Percentiles rank a stretch among this genome's conserved stretches.
phyloP scores from a whole-genome alignment of 2,888 invertebrate species.

The Cyaniris semiargus region DNA sequence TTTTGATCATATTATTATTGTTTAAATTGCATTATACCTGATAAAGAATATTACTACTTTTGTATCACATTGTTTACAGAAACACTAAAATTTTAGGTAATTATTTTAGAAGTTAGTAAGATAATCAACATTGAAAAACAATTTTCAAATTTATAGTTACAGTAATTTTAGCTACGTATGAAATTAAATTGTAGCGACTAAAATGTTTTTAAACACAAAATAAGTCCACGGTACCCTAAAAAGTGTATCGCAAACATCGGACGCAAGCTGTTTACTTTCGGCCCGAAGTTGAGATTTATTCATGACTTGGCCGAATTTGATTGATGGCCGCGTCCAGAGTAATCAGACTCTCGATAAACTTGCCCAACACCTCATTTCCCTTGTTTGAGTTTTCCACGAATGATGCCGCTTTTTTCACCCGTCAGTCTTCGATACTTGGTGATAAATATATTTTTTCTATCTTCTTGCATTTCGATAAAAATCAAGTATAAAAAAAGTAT shows the following conservation, averaged over 20 bases:
- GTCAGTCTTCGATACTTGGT: constrained; percentile 32
- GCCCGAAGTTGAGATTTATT: constrained; percentile 64
- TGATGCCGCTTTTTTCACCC: constrained; percentile 60
- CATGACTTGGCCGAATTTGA: constrained; percentile 75
- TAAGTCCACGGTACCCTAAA: not conserved
- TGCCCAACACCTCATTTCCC: constrained; percentile 71
- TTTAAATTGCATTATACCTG: no score
- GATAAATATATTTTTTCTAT: not conserved
- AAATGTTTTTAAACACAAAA: not conserved
- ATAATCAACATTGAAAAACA: no score
- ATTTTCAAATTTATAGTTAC: no score
- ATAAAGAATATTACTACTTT: no score
- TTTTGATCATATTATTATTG: no score
- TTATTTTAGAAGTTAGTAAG: no score
- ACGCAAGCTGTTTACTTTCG: constrained; percentile 40
- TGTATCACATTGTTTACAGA: no score
- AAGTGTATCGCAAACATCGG: constrained; percentile 35
- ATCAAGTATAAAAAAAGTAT: no score
- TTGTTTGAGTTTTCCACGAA: constrained; percentile 62
- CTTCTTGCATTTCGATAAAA: not conserved
- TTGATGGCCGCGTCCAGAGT: constrained; percentile 72
- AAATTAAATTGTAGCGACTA: no score
- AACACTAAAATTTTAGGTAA: no score
- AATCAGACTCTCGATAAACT: constrained; percentile 69
- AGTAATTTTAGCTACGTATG: no score